These are phyloP conservation scores for Sipunculus nudus DNA, from an alignment of 2,888 invertebrate genomes.

Conservation along the genomic window DNA sequence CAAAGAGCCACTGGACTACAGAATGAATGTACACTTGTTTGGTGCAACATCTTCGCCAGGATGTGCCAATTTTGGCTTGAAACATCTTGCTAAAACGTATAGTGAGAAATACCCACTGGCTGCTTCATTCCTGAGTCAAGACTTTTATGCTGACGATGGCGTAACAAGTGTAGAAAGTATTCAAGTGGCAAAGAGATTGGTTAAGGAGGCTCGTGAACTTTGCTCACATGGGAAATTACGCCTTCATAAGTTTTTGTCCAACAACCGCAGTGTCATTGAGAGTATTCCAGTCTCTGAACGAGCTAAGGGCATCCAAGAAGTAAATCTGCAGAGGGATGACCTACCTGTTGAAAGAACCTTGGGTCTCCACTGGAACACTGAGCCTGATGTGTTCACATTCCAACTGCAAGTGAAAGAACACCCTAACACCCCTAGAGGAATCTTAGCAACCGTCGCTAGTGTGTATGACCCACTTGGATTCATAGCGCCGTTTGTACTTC, in stretches of 20 bases:
- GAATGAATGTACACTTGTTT: slow-evolving; percentile 24
- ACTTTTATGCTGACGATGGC: slow-evolving; percentile 23
- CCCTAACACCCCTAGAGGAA: slow-evolving; percentile 26
- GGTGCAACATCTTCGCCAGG: slow-evolving; percentile 13
- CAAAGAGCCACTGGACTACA: slow-evolving; percentile 2
- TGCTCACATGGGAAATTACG: slow-evolving; percentile 26
- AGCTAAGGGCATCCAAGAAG: slow-evolving; percentile 11
- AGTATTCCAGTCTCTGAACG: slow-evolving; percentile 27
- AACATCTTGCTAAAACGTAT: neutral
- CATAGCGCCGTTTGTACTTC: slow-evolving; percentile 35
- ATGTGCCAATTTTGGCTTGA: slow-evolving; percentile 22
- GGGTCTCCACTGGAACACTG: slow-evolving; percentile 23
- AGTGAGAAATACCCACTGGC: slow-evolving; percentile 4
- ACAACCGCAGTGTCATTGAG: slow-evolving; percentile 27
- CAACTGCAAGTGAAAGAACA: slow-evolving; percentile 16
- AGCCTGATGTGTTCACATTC: slow-evolving; percentile 14
- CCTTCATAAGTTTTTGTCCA: slow-evolving; percentile 35
- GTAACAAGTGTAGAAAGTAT: slow-evolving; percentile 8
- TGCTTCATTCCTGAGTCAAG: neutral
- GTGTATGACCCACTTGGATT: slow-evolving; percentile 44
- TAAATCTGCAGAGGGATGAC: slow-evolving; percentile 23
- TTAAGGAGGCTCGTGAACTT: slow-evolving; percentile 8
- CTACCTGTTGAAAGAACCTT: slow-evolving; percentile 19
- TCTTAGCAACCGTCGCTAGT: slow-evolving; percentile 36
- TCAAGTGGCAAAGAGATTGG: slow-evolving; percentile 15